Evolutionary conservation across 2,888 invertebrate species (phyloP), one percentile per base, ranked within the genome.

Genomic region (Caenorhabditis sp.): DNA sequence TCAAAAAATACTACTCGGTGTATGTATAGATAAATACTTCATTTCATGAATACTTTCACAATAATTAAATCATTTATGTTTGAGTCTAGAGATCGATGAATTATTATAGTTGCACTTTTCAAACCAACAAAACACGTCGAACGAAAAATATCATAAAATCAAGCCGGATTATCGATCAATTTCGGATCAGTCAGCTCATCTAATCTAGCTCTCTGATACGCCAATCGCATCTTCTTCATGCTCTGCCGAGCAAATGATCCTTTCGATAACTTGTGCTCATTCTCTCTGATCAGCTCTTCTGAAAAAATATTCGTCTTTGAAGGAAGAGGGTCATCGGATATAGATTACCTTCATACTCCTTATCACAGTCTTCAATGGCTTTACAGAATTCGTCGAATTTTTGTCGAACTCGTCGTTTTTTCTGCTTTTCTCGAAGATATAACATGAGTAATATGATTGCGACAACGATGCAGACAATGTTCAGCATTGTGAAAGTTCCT

Each of bases 361-460:
- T 43, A 14, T 43, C 43, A 43, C 43, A 26, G 2, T 54, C 54
- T 54, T 54, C 25, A 54, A 54, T 12, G n/a, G 54, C 54, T 54
- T 54, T 26, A 14, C 12, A 26, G 14, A 26, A 23, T 10, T 54
- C 54, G 3, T 54, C 10, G 21, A 54, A 54, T 54, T 54, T 8
- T 20, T 54, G 54, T 17, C 25, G 5, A 12, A 26, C 5, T 10
- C 25, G 7, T 26, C 25, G 5, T 20, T 26, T 26, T 17, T 12
- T n/a, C n/a, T 54, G 54, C n/a, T 54, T 54, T 43, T 43, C 43
- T 3, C 43, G 43, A 12, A 54, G 2, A 54, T 54, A 54, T 5
- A 54, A 17, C 54, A 54, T 14, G 54, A 23, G 25, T 10, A 54
- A 14, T 12, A 54, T 20, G n/a, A 54, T 20, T 7, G 54, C 54